A percentile compares a stretch with the other conserved stretches of the same genome.
phyloP scores from a whole-genome alignment of 2,888 invertebrate genomes.

The Acanthosepion esculentum region DNA sequence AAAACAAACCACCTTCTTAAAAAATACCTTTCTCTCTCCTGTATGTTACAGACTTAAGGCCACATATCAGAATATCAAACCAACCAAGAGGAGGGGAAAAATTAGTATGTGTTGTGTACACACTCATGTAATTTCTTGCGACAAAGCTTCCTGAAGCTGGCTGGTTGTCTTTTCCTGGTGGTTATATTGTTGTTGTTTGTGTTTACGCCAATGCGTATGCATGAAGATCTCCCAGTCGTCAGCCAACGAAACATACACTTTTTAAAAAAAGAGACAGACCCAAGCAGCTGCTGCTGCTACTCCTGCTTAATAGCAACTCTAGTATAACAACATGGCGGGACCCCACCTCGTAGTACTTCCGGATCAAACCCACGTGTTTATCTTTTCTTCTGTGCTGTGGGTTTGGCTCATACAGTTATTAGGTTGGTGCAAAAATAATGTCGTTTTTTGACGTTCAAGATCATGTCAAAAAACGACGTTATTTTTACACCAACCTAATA shows the following conservation, averaged over 20 bases:
- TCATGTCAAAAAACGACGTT: no score
- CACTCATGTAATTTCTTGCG: neutral
- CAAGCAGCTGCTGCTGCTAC: neutral
- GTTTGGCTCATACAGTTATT: no score
- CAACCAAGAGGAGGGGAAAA: neutral
- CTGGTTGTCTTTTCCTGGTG: neutral
- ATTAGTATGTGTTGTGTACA: neutral
- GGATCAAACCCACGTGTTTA: conserved; percentile 33
- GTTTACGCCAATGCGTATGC: neutral
- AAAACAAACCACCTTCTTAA: no score
- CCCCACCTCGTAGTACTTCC: neutral
- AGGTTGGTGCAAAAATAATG: no score
- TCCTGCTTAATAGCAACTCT: neutral
- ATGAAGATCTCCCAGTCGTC: neutral
- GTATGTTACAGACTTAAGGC: neutral
- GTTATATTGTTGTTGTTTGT: conserved; percentile 14
- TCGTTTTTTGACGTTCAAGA: no score
- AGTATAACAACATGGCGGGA: neutral
- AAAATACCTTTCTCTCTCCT: neutral
- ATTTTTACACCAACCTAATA: no score
- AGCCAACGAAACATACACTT: neutral
- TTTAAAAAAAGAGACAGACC: neutral
- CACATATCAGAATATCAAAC: neutral
- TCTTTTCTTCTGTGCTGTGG: neutral
- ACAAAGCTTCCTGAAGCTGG: neutral